Base-by-base conservation (phyloP, 1,140 invertebrate genomes). In the Charaxes varanes region DNA sequence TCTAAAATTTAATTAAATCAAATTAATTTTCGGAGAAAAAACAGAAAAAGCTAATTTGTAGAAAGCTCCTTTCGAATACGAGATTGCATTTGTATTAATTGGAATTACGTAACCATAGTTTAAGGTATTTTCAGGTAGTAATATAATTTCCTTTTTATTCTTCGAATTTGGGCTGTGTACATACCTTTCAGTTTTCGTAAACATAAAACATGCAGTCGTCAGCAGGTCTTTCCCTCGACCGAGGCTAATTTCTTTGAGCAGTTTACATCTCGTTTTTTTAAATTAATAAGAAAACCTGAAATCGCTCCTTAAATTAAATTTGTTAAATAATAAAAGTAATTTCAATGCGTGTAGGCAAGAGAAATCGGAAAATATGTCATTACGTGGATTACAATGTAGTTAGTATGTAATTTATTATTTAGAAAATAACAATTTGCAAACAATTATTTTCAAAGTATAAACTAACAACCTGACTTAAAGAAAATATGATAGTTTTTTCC, bases 141-240 rank as follows among this genome's bases (percentile, higher is more conserved):
- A n/a, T n/a, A n/a, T n/a, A n/a, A n/a, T n/a, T n/a, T n/a, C n/a
- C n/a, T n/a, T n/a, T n/a, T n/a, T n/a, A n/a, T 4, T 19, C 18
- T 19, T 17, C 30, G 8, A 32, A 17, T 18, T 32, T 32, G 4
- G 6, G 7, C 23, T 33, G 32, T 31, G 3, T 14, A 13, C 14
- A 22, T 22, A 45, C 12, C 5, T 26, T 27, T n/a, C n/a, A 16
- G 3, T 40, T 13, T 21, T 24, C 22, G 0, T 19, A 27, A 12
- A 31, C 10, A 14, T 34, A n/a, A 31, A 41, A 36, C 19, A 36
- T 36, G 45, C 21, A 45, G 32, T 51, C 42, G 42, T 46, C 42
- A 46, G 33, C 37, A 46, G 15, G 31, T 27, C 26, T 32, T 30
- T 45, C 37, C 13, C 17, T 7, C 26, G 10, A 32, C 35, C 17